Base-by-base conservation (phyloP, 2,888 invertebrate species). In the Scaptodrosophila latifasciaeformis region DNA sequence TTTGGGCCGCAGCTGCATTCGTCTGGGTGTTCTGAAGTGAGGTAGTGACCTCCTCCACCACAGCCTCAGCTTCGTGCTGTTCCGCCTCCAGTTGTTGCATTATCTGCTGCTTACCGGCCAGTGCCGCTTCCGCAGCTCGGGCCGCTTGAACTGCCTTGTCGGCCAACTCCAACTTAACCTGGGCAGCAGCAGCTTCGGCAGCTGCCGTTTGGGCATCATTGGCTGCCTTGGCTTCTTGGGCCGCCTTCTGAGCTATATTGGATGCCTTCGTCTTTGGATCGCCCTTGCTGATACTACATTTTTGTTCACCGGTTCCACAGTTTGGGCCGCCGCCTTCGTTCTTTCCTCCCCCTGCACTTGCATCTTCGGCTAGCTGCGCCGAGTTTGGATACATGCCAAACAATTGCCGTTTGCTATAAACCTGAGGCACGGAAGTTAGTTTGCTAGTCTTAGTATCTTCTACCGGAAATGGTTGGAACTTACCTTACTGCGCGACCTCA, bases 171-270 rank as follows among this genome's bases (percentile, higher is more conserved):
- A 90, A 88, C 85, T 92, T 92, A 1, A 90, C 90, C 87, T 92
- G 92, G 2, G 91, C 91, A 0, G 91, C 90, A 70, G 90, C 90
- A 66, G 92, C 92, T 0, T 92, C 92, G 17, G 91, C 92, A 24
- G 92, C 90, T 0, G 92, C 92, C 1, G 92, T 91, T 74, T 92
- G 92, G 0, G 92, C 92, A 80, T 92, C 92, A 40, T 91, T 90
- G 0, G 92, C 92, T 0, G 92, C 92, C 24, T 81, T 70, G 0
- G 93, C 92, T 80, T 92, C 92, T 55, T 91, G 91, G 0, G 92
- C 93, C 0, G 93, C 92, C 69, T 92, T 92, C 78, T 91, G 90
- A 0, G 92, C 93, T 71, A 93, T 91, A 76, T 88, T 90, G 0
- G 90, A 88, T 0, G 91, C 90, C 67, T 90, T 90, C 76, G 89